Evolutionary conservation across 2,888 invertebrate species (phyloP).

Genomic region (Mimas tiliae): DNA sequence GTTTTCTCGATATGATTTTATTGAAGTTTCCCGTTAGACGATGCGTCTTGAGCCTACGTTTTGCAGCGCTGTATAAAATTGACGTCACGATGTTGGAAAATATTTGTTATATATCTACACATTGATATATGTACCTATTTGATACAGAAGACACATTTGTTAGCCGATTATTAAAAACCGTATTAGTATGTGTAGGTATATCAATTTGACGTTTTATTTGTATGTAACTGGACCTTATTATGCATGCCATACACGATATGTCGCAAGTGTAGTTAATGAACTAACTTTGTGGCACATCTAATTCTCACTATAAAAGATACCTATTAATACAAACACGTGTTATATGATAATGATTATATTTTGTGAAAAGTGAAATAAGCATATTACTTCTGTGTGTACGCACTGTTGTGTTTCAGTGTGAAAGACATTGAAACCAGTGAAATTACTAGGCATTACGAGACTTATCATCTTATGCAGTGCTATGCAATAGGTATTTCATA

Average conservation of each 20-base stretch:
- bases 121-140: background rate
- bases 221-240: background rate
- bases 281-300: background rate
- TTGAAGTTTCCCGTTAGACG: background rate
- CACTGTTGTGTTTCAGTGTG: no score
- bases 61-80: background rate
- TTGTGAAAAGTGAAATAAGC: no score
- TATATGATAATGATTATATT: no score
- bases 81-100: background rate
- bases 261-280: background rate
- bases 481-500: no score
- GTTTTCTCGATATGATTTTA: conserved; percentile 1
- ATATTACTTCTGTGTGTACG: no score
- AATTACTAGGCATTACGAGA: no score
- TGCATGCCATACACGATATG: conserved; percentile 9
- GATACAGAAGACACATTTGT: background rate
- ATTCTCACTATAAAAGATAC: background rate
- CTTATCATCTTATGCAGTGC: no score
- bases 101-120: background rate
- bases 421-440: no score
- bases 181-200: background rate
- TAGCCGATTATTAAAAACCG: background rate
- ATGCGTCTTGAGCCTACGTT: background rate
- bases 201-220: background rate
- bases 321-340: no score